Evolutionary conservation across 2,888 invertebrate genomes (phyloP).

Genomic region (Oscheius sp.): DNA sequence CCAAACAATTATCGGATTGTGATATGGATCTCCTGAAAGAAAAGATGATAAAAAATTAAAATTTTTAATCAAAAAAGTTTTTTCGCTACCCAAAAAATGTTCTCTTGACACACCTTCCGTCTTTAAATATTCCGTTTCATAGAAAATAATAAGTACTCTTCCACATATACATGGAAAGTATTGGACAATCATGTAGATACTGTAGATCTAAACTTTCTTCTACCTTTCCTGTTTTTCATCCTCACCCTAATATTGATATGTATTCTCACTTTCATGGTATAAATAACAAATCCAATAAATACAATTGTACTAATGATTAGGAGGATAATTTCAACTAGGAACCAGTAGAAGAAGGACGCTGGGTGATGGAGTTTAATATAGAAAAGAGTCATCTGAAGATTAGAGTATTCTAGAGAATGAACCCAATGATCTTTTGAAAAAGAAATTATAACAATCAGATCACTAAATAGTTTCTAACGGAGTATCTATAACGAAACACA

Average conservation of each 20-base stretch:
- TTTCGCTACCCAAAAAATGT: no score
- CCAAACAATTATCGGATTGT: not conserved
- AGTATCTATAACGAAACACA: no score
- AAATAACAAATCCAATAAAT: not conserved
- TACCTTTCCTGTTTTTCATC: not conserved
- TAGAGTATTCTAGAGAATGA: no score
- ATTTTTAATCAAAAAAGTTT: no score
- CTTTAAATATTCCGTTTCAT: no score
- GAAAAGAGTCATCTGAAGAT: no score
- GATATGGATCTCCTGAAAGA: not conserved
- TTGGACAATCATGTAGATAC: not conserved
- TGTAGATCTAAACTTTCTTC: not conserved
- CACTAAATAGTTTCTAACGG: no score
- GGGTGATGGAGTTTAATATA: no score
- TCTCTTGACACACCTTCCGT: no score
- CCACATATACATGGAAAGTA: not conserved
- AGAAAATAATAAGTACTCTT: not conserved
- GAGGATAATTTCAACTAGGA: not conserved
- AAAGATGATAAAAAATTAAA: no score
- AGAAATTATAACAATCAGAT: no score
- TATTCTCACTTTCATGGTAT: not conserved
- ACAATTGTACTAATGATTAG: not conserved
- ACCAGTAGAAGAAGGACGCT: slow-evolving; percentile 4
- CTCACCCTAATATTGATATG: slow-evolving; percentile 16
- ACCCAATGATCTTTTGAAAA: no score